Percentiles rank a stretch among this genome's conserved stretches.
phyloP scores from a whole-genome alignment of 1,140 invertebrate species.

The Drosophila leontia region DNA sequence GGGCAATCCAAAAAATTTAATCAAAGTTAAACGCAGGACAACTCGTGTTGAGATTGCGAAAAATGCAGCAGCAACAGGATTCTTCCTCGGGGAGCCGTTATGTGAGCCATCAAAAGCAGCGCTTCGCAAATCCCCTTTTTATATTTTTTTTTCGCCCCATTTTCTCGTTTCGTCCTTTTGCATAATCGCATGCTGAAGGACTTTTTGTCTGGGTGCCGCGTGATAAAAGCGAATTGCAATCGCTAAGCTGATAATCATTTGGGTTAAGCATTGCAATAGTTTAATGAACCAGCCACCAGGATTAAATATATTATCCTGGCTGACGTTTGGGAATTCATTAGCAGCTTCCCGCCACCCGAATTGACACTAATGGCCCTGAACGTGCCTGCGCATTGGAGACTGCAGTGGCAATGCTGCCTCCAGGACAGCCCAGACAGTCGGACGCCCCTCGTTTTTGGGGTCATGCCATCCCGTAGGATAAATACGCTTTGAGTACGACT shows the following conservation, averaged over 20 bases:
- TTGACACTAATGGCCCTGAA: slow-evolving; percentile 59
- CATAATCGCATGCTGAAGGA: slow-evolving; percentile 42
- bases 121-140: slow-evolving; percentile 15
- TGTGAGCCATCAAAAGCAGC: slow-evolving; percentile 29
- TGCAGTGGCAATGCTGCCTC: slow-evolving; percentile 17
- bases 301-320: slow-evolving; percentile 48
- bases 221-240: slow-evolving; percentile 43
- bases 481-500: slow-evolving; percentile 34
- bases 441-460: slow-evolving; percentile 28
- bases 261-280: slow-evolving; percentile 48
- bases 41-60: slow-evolving; percentile 1
- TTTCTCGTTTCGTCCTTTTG: slow-evolving; percentile 11
- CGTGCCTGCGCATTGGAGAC: slow-evolving; percentile 56
- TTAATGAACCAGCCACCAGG: slow-evolving; percentile 47
- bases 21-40: slow-evolving; percentile 42
- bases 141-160: background rate
- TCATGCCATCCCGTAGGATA: slow-evolving; percentile 41
- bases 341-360: slow-evolving; percentile 25
- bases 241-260: slow-evolving; percentile 37
- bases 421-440: slow-evolving; percentile 36
- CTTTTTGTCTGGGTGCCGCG: slow-evolving; percentile 44
- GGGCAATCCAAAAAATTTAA: slow-evolving; percentile 32
- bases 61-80: slow-evolving; percentile 1
- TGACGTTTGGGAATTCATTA: slow-evolving; percentile 42
- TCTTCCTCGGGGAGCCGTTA: slow-evolving; percentile 29